A percentile compares a stretch with the other conserved stretches of the same genome.
phyloP scores from a whole-genome alignment of 2,113 vertebrate genomes.

The Eolophus roseicapilla region DNA sequence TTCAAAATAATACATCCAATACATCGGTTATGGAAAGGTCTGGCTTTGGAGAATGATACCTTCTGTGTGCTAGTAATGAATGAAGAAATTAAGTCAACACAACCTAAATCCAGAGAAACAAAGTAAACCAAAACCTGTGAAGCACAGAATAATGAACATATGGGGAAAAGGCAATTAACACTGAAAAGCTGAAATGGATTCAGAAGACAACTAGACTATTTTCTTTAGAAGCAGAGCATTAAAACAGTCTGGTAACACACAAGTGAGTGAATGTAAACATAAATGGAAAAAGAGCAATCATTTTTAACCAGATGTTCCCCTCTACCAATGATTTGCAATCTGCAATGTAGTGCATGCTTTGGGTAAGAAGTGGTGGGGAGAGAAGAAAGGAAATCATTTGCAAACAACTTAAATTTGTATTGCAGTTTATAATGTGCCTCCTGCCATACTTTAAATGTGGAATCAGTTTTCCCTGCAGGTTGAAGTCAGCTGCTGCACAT shows the following conservation, averaged over 20 bases:
- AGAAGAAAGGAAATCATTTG: background rate
- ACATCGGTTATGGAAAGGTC: background rate
- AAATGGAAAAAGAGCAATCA: background rate
- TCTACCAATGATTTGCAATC: background rate
- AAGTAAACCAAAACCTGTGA: background rate
- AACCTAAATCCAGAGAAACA: background rate
- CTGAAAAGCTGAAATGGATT: background rate
- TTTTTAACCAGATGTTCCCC: background rate
- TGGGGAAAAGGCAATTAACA: background rate
- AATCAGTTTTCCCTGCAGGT: background rate
- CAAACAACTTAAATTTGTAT: background rate
- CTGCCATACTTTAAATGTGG: background rate
- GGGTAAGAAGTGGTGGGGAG: background rate
- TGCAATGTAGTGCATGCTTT: background rate
- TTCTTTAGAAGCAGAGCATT: background rate
- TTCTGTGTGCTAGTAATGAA: background rate
- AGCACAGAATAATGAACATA: background rate
- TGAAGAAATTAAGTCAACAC: background rate
- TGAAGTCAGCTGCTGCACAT: background rate
- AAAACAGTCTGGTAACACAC: background rate
- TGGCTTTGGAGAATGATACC: background rate
- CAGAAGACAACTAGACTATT: background rate
- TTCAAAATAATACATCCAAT: background rate
- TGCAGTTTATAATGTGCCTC: background rate
- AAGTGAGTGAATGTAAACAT: background rate